phyloP scores from a whole-genome alignment of 2,113 vertebrate genomes.

The Ranitomeya imitator region DNA sequence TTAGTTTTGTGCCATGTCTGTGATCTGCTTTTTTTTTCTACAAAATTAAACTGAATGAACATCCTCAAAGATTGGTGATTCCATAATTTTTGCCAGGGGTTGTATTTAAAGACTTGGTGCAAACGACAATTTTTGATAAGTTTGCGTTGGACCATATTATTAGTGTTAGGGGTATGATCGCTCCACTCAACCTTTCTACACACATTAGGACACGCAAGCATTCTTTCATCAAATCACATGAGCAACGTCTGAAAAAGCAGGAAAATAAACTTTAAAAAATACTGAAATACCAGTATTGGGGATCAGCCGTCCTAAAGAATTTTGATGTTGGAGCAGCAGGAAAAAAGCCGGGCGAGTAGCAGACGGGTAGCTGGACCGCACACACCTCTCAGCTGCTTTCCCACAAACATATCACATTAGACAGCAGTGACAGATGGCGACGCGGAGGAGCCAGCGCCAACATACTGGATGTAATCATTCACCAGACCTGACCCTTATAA shows the following conservation, averaged over 20 bases:
- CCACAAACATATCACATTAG: slow-evolving; percentile 13
- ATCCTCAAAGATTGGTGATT: too few species aligned
- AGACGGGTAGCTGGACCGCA: neutral
- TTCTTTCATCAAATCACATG: neutral
- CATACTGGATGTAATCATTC: neutral
- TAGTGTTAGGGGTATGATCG: neutral
- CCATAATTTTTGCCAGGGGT: too few species aligned
- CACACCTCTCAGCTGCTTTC: neutral
- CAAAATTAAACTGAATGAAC: too few species aligned
- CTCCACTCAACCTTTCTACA: neutral
- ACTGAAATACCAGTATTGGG: slow-evolving; percentile 32
- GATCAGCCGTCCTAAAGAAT: too few species aligned
- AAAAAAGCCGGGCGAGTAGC: too few species aligned
- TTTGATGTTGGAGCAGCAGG: too few species aligned
- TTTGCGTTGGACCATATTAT: too few species aligned
- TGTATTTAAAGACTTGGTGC: too few species aligned
- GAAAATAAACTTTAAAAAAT: slow-evolving; percentile 52
- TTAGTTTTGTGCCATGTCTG: too few species aligned
- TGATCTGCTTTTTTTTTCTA: too few species aligned
- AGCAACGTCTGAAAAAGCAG: neutral
- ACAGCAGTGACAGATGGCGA: slow-evolving; percentile 26
- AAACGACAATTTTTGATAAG: too few species aligned
- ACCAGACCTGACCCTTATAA: slow-evolving; percentile 14
- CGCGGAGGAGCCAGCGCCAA: neutral
- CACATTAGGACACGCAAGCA: too few species aligned